Evolutionary conservation across 2,113 vertebrate genomes (phyloP), one percentile per base, ranked within the genome.

Genomic region (Gadus macrocephalus): DNA sequence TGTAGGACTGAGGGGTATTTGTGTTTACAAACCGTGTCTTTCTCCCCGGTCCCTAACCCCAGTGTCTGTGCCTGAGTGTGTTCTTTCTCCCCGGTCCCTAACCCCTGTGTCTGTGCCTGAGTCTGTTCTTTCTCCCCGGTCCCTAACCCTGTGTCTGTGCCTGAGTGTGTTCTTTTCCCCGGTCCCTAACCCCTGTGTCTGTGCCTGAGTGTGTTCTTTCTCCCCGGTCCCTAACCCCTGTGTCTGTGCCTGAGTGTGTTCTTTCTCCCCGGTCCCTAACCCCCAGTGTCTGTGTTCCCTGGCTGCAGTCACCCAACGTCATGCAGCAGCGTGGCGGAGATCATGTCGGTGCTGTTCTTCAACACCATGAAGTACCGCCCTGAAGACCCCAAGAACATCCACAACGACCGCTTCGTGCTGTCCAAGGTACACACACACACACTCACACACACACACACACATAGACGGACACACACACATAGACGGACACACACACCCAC

Each of bases 321-420:
- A 89, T 98, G 96, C 86, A 96, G 95, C 93, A 98, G 96, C 15
- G 92, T 90, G 16, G 95, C 96, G 22, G 96, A 98, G 91, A 94
- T 98, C 81, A 97, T 97, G 95, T 93, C 96, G 61, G 95, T 96
- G 71, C 91, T 97, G 58, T 97, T 94, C 77, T 96, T 97, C 88
- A 92, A 96, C 79, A 93, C 92, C 78, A 97, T 97, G 95, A 94
- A 86, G 82, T 96, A 95, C 79, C 95, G 94, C 91, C 86, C 94
- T 22, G 91, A 94, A 83, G 95, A 97, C 67, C 95, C 94, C 22
- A 90, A 89, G 69, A 95, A 95, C 3, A 90, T 92, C 69, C 93
- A 92, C 87, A 96, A 95, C 0, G 95, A 97, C 84, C 95, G 96
- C 15, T 98, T 98, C 80, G 81, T 98, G 77, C 90, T 98, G 55